Conservation (phyloP, 1,140 invertebrate genomes). For the Scylla paramamosain region DNA sequence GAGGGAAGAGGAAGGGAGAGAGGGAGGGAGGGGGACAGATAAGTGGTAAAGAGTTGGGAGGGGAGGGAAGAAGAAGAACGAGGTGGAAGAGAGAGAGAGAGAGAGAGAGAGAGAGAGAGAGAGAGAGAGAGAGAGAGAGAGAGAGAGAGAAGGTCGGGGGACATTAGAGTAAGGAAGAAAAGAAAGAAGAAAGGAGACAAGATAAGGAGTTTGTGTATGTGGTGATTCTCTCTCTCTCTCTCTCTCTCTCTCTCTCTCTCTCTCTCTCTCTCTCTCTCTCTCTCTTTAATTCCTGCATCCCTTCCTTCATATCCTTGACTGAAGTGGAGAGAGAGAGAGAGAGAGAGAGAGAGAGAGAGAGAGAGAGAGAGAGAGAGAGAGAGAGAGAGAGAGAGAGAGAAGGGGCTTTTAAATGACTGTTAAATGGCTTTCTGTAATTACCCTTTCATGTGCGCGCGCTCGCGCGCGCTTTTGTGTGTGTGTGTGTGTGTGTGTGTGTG, state of each 20-base stretch:
- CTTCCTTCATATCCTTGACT: neutral
- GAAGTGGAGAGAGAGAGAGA: too few species aligned
- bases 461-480: neutral
- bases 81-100: neutral
- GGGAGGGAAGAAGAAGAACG: neutral
- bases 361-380: neutral
- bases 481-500: neutral
- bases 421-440: neutral
- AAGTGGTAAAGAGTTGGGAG: neutral
- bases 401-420: neutral
- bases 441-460: neutral
- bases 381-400: neutral
- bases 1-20: neutral
- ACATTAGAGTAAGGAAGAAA: too few species aligned
- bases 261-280: constrained; percentile 6
- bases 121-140: neutral
- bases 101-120: neutral
- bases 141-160: neutral
- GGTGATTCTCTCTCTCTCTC: neutral
- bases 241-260: too few species aligned
- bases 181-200: too few species aligned
- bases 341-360: too few species aligned
- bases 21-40: neutral
- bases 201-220: too few species aligned
- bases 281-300: neutral